Base-by-base conservation (phyloP, 2,888 invertebrate species). In the Micropterix aruncella region DNA sequence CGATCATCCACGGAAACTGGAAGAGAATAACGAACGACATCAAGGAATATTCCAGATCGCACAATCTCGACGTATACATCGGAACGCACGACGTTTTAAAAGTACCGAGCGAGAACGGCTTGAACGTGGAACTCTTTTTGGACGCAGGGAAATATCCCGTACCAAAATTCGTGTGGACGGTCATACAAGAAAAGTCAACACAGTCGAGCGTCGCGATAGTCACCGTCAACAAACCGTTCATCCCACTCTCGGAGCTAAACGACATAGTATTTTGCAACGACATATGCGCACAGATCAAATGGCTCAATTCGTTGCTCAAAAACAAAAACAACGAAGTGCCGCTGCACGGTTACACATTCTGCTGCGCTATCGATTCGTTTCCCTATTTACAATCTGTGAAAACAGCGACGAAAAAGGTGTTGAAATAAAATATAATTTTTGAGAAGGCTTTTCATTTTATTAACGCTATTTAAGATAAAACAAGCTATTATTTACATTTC, bases 221-320 rank as follows among this genome's bases (percentile, higher is more conserved):
- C 3, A 48, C 46, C 3, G 36, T 51, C 17, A 51, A 51, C 18
- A 47, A 51, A 46, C 51, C 51, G n/a, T 51, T 48, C 19, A 19
- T 42, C 12, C 16, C 38, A 16, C 9, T 27, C 3, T 41, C 46
- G 14, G 41, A 50, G 3, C 19, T 48, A 7, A 47, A 45, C 18
- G 45, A 40, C 15, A 16, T 46, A 37, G 38, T 44, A n/a, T 49
- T 48, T 14, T 49, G 51, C 19, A 39, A 45, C 15, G 47, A 41
- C 42, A 41, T 43, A 18, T 51, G 51, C 39, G 27, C 40, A 2
- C 37, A 45, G 17, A 46, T 51, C 12, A 16, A 45, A n/a, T 51
- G 51, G 51, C 18, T 49, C 9, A 19, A 27, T 14, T 37, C 37
- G 12, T 19, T 48, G 14, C n/a, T 45, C 3, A 49, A 49, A 42